These are phyloP conservation scores for Hepsetus odoe DNA, from an alignment of 2,113 vertebrate genomes.

Conservation along the genomic window DNA sequence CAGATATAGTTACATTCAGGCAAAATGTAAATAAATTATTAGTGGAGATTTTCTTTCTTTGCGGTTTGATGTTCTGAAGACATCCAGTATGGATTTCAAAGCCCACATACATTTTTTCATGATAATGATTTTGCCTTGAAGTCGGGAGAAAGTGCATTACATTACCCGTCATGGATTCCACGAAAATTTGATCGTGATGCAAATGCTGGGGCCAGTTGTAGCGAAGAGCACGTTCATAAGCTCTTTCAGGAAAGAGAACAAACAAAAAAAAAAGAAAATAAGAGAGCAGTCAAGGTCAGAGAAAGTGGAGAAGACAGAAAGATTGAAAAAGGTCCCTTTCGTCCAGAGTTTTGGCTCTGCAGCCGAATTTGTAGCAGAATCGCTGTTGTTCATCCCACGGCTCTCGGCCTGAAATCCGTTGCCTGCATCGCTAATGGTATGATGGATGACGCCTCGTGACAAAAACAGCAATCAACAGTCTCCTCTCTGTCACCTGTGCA, in stretches of 20 bases:
- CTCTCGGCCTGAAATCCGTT: constrained; percentile 48
- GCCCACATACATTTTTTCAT: too few species aligned
- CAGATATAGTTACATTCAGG: too few species aligned
- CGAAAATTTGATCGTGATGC: too few species aligned
- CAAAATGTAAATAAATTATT: neutral
- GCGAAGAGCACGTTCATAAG: neutral
- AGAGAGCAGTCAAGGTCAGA: neutral
- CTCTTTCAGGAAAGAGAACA: neutral
- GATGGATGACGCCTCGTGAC: constrained; percentile 58
- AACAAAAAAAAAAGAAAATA: neutral
- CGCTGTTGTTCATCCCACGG: constrained; percentile 46
- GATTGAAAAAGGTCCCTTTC: constrained; percentile 55
- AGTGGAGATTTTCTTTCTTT: neutral
- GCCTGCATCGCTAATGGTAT: constrained; percentile 54
- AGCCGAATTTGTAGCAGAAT: constrained; percentile 43
- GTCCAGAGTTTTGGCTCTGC: constrained; percentile 48
- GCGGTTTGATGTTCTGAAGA: neutral
- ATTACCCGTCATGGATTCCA: too few species aligned
- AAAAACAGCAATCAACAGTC: constrained; percentile 54
- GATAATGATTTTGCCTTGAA: too few species aligned
- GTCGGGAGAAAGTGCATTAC: too few species aligned
- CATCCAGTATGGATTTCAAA: neutral
- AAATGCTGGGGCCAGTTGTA: too few species aligned
- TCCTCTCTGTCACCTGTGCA: constrained; percentile 47
- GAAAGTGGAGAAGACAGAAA: constrained; percentile 29